These are phyloP conservation scores for Diphyllodes magnificus DNA, from an alignment of 2,113 vertebrate genomes.

Conservation along the genomic window DNA sequence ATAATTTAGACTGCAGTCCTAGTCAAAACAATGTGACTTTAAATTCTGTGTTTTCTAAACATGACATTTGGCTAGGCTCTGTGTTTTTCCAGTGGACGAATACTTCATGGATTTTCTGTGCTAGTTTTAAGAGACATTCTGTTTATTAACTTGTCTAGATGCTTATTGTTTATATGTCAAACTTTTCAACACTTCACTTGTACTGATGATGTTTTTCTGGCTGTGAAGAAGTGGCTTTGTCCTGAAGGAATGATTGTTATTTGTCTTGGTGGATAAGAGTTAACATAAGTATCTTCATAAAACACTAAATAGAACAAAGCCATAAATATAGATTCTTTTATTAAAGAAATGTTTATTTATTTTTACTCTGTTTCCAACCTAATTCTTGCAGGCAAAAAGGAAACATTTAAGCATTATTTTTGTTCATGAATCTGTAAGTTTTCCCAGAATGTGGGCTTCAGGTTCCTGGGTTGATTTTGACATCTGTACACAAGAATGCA, in stretches of 20 bases:
- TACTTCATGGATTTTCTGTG: background rate
- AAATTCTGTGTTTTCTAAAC: background rate
- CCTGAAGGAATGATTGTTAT: background rate
- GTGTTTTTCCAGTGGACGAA: background rate
- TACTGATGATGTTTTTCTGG: background rate
- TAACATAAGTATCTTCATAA: background rate
- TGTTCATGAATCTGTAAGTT: background rate
- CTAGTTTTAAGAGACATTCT: background rate
- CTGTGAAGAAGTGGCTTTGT: background rate
- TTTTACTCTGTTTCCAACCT: background rate
- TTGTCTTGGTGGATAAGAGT: background rate
- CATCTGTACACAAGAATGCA: background rate
- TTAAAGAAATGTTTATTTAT: background rate
- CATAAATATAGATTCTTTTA: background rate
- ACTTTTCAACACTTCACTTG: background rate
- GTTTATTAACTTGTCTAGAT: background rate
- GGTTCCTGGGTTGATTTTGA: background rate
- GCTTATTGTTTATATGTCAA: background rate
- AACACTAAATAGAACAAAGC: background rate
- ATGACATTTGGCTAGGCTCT: background rate
- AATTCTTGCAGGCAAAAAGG: background rate
- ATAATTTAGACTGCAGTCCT: background rate
- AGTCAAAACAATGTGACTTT: background rate
- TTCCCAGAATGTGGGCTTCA: background rate
- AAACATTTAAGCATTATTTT: background rate